Evolutionary conservation across 2,113 vertebrate genomes (phyloP).

Genomic region (Apeltes quadracus): DNA sequence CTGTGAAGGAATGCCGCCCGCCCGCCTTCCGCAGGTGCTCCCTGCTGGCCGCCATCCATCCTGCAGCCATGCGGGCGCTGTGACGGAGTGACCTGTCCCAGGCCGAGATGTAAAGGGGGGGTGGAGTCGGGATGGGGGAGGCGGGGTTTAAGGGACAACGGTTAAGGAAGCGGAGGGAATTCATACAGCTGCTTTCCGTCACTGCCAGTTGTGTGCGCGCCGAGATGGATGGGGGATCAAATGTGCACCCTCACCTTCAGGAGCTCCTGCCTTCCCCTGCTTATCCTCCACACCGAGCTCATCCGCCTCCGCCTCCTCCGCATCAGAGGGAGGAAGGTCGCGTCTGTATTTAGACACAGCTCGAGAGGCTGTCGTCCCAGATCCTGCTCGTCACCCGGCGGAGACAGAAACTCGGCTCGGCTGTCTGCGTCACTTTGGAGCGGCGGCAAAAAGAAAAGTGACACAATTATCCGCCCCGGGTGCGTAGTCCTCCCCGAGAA

Average conservation of each 20-base stretch:
- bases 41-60: conserved; percentile 61
- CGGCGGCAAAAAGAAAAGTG: neutral
- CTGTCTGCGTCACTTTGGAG: neutral
- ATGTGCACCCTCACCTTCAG: conserved; percentile 16
- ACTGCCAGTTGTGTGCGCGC: conserved; percentile 35
- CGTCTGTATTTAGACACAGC: conserved; percentile 58
- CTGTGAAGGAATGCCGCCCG: conserved; percentile 80
- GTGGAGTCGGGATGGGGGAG: conserved; percentile 4
- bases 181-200: conserved; percentile 69
- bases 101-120: conserved; percentile 22
- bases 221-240: conserved; percentile 43
- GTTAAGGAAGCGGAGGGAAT: conserved; percentile 43
- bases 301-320: conserved; percentile 19
- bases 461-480: neutral
- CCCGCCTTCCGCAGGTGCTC: conserved; percentile 77
- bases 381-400: conserved; percentile 42
- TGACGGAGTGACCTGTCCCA: conserved; percentile 54
- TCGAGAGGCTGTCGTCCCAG: conserved; percentile 43
- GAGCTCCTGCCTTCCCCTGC: conserved; percentile 1
- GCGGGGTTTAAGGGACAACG: conserved; percentile 64
- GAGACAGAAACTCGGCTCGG: conserved; percentile 7
- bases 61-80: conserved; percentile 38
- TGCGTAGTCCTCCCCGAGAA: neutral
- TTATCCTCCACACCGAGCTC: conserved; percentile 12
- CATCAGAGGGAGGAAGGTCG: conserved; percentile 56